Percentiles rank a stretch among this genome's conserved stretches.
Evolutionary conservation across 2,797 vertebrate species (phyloP).

Genomic region (Columba guinea): DNA sequence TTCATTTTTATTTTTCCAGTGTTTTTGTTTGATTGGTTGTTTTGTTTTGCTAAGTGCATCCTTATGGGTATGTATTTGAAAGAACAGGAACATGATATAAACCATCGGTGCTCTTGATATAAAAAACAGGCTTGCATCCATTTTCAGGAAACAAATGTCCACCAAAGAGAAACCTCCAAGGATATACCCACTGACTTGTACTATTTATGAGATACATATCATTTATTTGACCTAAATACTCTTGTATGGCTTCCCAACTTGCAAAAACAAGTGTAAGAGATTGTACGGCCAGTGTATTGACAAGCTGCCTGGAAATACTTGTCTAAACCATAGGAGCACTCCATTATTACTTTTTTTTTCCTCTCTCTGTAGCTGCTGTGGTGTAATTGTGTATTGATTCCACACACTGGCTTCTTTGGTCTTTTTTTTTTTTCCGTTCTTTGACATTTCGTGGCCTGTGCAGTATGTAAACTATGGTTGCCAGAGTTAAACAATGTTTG

Average conservation of each 20-base stretch:
- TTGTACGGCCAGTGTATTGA: neutral
- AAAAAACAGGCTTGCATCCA: neutral
- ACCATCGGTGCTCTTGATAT: neutral
- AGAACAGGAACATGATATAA: neutral
- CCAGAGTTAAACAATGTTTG: neutral
- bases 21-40: neutral
- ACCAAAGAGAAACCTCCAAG: neutral
- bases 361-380: neutral
- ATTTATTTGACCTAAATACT: conserved; percentile 56
- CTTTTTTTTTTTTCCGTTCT: neutral
- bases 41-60: neutral
- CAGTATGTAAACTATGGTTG: neutral
- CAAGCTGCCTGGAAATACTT: neutral
- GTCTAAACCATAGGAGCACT: neutral
- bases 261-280: neutral
- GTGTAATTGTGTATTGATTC: accelerated
- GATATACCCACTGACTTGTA: neutral
- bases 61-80: neutral
- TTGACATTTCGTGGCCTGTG: neutral
- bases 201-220: neutral
- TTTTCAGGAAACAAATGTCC: neutral
- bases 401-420: neutral
- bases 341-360: neutral
- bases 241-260: neutral
- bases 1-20: neutral